phyloP scores from a whole-genome alignment of 2,888 invertebrate genomes.

The Parapristionchus giblindavisi region DNA sequence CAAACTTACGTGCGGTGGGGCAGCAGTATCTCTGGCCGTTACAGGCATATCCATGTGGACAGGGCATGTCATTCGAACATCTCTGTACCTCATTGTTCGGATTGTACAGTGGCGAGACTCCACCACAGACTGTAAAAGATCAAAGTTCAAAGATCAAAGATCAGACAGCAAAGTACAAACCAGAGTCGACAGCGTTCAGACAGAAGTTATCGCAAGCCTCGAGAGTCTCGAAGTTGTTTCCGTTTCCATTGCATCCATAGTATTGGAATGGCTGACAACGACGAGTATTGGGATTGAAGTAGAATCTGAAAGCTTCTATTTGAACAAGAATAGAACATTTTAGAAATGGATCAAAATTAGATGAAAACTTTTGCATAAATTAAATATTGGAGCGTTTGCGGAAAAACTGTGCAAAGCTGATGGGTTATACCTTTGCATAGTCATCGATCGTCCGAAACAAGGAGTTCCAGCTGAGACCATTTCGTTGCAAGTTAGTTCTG shows the following conservation, averaged over 20 bases:
- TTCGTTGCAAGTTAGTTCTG: constrained; percentile 59
- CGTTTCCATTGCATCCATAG: constrained; percentile 65
- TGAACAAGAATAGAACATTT: neutral
- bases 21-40: constrained; percentile 63
- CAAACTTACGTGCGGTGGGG: constrained; percentile 48
- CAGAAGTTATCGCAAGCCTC: constrained; percentile 63
- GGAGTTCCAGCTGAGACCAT: constrained; percentile 67
- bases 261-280: constrained; percentile 68
- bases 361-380: neutral
- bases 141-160: neutral
- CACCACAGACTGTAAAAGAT: constrained; percentile 59
- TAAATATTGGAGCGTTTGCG: neutral
- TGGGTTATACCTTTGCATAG: constrained; percentile 59
- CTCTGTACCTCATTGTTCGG: constrained; percentile 63
- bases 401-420: neutral
- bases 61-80: constrained; percentile 60
- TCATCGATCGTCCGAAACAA: constrained; percentile 64
- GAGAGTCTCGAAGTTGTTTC: constrained; percentile 64
- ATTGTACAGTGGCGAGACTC: constrained; percentile 62
- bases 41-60: constrained; percentile 65
- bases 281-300: constrained; percentile 54
- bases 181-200: constrained; percentile 57
- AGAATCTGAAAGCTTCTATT: constrained; percentile 23
- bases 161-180: constrained; percentile 38
- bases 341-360: neutral